Evolutionary conservation across 2,797 vertebrate genomes (phyloP), one percentile per base, ranked within the genome.

Genomic region (Phyllotis vaccarum): DNA sequence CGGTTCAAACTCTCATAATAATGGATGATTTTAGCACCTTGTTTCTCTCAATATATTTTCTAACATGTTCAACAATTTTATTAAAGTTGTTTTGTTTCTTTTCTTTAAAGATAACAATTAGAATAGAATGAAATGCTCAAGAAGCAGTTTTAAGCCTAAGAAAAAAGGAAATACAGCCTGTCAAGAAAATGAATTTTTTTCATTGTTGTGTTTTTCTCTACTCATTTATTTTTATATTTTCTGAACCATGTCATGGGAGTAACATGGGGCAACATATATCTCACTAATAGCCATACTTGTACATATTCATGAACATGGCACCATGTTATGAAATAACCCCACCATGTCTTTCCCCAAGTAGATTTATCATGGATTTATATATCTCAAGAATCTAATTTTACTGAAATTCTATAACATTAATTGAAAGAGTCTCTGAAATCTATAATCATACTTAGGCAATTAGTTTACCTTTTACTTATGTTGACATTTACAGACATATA

Each of bases 91-190:
- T 49, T 49, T n/a, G 96, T 80, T 94, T 72, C 96, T 83, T 95
- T 90, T 79, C 34, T 93, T 95, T 96, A 93, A 94, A 92, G 58
- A 86, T 86, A 80, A 76, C 95, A 96, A 96, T 98, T 97, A 97
- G 91, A 97, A 94, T 97, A 91, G 81, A 96, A 89, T 93, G 83
- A 96, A 96, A 97, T 81, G 24, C 66, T 95, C 82, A 96, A 74
- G 54, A 88, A 95, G n/a, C 68, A 74, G 29, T 96, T 89, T 96
- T 83, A 86, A 95, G 46, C 22, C 82, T 58, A 90, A 90, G 27
- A 94, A 93, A 89, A 97, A 60, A 43, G 27, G 27, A 96, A 97
- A 68, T 95, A 34, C 64, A 96, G 90, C 95, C 79, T 95, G 68
- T 49, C 72, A 52, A 13, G 14, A 75, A 80, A 89, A 62, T 49